These are phyloP conservation scores for Cyrtodaria siliqua DNA, from an alignment of 2,888 invertebrate species.

Conservation along the genomic window DNA sequence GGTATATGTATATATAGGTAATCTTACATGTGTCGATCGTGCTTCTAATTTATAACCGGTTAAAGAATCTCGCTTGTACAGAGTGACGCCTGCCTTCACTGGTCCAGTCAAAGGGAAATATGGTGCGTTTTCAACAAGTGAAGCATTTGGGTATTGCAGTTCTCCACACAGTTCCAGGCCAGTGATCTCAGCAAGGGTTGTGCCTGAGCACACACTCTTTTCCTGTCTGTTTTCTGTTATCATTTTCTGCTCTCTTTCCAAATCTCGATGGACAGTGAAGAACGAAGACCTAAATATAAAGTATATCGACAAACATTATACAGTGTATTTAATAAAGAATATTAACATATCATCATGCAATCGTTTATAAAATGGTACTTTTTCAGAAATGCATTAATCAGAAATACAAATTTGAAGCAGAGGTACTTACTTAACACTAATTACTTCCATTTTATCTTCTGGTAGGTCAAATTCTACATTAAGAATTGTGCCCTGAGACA, in stretches of 20 bases:
- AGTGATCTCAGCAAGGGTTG: conserved; percentile 89
- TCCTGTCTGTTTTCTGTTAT: conserved; percentile 89
- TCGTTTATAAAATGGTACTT: too few relatives aligned
- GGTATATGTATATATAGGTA: too few relatives aligned
- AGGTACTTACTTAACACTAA: conserved; percentile 89
- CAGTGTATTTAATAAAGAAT: too few relatives aligned
- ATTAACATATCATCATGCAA: too few relatives aligned
- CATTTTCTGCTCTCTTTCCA: conserved; percentile 90
- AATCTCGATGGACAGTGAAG: conserved; percentile 83
- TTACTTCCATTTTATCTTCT: conserved; percentile 93
- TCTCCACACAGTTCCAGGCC: conserved; percentile 95
- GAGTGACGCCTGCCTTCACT: conserved; percentile 64
- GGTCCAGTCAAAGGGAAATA: conserved; percentile 84
- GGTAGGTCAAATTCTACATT: conserved; percentile 93
- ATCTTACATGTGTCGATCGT: conserved; percentile 69
- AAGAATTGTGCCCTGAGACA: conserved; percentile 90
- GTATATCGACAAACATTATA: too few relatives aligned
- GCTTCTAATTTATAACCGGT: conserved; percentile 80
- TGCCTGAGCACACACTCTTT: conserved; percentile 83
- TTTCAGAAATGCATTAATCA: too few relatives aligned
- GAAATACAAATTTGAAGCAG: too few relatives aligned
- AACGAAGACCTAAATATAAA: conserved; percentile 83
- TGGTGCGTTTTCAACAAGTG: conserved; percentile 87
- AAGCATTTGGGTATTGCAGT: conserved; percentile 89
- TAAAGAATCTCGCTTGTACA: conserved; percentile 81